Base-by-base conservation (phyloP, 2,888 invertebrate species). In the Exephanes ischioxanthus region DNA sequence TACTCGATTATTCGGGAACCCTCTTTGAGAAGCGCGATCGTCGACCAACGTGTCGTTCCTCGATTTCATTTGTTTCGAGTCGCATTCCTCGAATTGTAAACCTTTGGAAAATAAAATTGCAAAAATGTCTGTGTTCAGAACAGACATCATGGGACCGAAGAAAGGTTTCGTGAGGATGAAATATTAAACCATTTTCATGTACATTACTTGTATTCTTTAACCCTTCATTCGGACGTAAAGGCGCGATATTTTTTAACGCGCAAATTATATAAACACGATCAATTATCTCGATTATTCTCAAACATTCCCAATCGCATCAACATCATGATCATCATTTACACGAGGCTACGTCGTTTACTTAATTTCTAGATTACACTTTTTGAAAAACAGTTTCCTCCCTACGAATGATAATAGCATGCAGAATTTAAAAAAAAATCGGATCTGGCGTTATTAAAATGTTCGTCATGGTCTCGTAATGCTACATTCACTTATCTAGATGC, bases 401-500 rank as follows among this genome's bases (percentile, higher is more conserved):
- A 85, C 51, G 53, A 83, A 53, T 79, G 79, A 70, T 79, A 79
- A 80, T 83, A 71, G 58, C 63, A 76, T 37, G 33, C 45, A 37
- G 63, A 19, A 68, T 7, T 22, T 0, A 1, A 16, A 76, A 76
- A 66, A 68, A 66, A 26, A 45, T 48, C 51, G 9, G 37, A 37
- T 26, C 41, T 14, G 66, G 53, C 77, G 37, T 67, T 58, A 37
- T 77, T 72, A 55, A 58, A 68, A 30, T 72, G 45, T 37, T 83
- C 66, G 30, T 63, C 68, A 66, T 22, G 55, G 75, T 77, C 68
- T 75, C 53, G 78, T 83, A 73, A 85, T 71, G 45, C 75, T 85
- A 82, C 70, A 51, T 85, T 85, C 51, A 80, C 76, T 83, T 80
- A 81, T 80, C 77, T 79, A 80, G 83, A 82, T 84, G 82, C 66